phyloP scores from a whole-genome alignment of 1,140 invertebrate species.

The Drosophila navojoa region DNA sequence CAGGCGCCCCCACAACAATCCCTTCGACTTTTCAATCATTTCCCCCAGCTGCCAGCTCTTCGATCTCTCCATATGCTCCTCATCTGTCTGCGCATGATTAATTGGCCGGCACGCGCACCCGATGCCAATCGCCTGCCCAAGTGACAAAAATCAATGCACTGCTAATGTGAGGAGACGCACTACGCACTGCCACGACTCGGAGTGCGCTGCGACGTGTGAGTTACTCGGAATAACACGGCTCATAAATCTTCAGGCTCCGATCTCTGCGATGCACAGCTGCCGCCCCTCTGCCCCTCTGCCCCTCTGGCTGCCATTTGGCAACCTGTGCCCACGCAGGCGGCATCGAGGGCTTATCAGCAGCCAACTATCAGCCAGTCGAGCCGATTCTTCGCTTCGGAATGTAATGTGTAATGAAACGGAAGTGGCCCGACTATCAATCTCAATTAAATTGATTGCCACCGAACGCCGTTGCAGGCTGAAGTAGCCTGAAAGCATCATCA shows the following conservation, averaged over 20 bases:
- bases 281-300: neutral
- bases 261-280: constrained; percentile 21
- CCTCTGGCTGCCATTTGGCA: constrained; percentile 47
- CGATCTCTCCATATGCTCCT: neutral
- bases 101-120: constrained; percentile 63
- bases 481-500: neutral
- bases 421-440: constrained; percentile 72
- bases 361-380: constrained; percentile 49
- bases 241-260: constrained; percentile 61
- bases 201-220: constrained; percentile 27
- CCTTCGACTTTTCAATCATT: neutral
- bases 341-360: constrained; percentile 47
- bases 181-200: neutral
- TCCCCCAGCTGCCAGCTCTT: neutral
- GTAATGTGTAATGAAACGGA: constrained; percentile 65
- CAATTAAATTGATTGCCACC: constrained; percentile 73
- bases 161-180: constrained; percentile 64
- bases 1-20: neutral
- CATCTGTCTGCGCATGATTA: constrained; percentile 49
- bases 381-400: constrained; percentile 64
- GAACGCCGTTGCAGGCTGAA: neutral
- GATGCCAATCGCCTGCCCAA: constrained; percentile 64
- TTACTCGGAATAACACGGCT: constrained; percentile 38
- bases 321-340: constrained; percentile 61
- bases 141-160: constrained; percentile 76